Evolutionary conservation across 2,113 vertebrate species (phyloP), one percentile per base, ranked within the genome.

Genomic region (Menidia beryllina): DNA sequence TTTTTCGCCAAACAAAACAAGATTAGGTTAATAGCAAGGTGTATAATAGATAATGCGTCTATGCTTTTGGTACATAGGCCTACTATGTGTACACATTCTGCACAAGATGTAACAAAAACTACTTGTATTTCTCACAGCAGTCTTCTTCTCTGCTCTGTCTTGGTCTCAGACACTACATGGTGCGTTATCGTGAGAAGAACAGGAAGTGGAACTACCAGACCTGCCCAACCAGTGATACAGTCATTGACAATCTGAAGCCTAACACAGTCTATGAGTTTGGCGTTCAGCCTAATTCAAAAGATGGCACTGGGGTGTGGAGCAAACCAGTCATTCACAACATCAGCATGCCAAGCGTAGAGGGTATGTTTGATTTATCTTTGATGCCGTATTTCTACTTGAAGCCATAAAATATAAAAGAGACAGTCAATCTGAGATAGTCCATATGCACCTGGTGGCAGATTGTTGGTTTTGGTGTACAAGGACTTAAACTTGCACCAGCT

Each of bases 191-290:
- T 88, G 97, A 98, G 86, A 96, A 93, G 81, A 95, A 94, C 79
- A 95, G 94, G 87, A 96, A 95, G 77, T 99, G 97, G 98, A 92
- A 93, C 88, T 97, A 97, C 83, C 97, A 98, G 58, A 95, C 95
- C 59, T 98, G 97, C 83, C 97, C 96, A 25, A 94, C 95, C 23
- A 97, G 95, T 17, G 95, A 96, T 86, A 98, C 95, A 0, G 95
- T 98, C 69, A 93, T 99, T 39, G 96, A 98, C 54, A 94, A 96
- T 63, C 90, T 99, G 55, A 98, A 95, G 80, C 97, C 97, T 36
- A 94, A 96, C 30, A 93, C 95, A 0, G 75, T 94, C 43, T 99
- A 99, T 81, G 97, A 98, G 86, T 98, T 99, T 78, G 95, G 94
- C 57, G 97, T 99, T 59, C 96, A 96, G 89, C 93, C 96, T 73